Conservation (phyloP, 2,113 vertebrate species). For the Pluvialis apricaria region DNA sequence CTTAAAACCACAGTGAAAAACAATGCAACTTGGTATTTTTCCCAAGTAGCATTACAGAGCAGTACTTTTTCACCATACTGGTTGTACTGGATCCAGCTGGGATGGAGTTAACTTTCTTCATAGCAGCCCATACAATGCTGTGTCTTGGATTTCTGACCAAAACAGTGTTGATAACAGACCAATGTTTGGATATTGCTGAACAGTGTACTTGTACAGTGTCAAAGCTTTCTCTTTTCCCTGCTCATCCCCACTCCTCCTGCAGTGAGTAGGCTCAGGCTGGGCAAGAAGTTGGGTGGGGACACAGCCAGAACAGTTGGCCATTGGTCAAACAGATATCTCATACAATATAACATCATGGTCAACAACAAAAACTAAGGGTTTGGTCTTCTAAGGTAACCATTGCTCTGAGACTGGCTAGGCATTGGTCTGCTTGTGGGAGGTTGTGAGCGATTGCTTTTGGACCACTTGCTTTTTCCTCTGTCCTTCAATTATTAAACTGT, state of each 20-base stretch:
- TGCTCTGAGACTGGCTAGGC: background rate
- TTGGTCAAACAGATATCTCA: background rate
- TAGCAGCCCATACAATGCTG: background rate
- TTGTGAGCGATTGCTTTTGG: background rate
- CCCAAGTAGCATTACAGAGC: background rate
- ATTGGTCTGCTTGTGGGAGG: background rate
- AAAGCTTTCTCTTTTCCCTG: background rate
- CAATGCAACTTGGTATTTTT: background rate
- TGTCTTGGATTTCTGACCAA: background rate
- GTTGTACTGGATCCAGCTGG: background rate
- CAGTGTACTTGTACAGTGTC: background rate
- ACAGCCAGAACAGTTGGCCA: background rate
- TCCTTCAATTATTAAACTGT: background rate
- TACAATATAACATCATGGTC: background rate
- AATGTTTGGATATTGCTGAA: background rate
- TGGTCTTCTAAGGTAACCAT: background rate
- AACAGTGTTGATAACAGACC: background rate
- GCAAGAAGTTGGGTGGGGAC: background rate
- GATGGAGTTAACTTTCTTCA: background rate
- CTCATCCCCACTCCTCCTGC: accelerated
- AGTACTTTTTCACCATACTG: background rate
- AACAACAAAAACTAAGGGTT: background rate
- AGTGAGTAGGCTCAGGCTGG: background rate
- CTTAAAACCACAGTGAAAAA: background rate
- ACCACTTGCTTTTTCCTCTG: background rate